phyloP scores from a whole-genome alignment of 2,797 vertebrate genomes.

The Euthynnus affinis region DNA sequence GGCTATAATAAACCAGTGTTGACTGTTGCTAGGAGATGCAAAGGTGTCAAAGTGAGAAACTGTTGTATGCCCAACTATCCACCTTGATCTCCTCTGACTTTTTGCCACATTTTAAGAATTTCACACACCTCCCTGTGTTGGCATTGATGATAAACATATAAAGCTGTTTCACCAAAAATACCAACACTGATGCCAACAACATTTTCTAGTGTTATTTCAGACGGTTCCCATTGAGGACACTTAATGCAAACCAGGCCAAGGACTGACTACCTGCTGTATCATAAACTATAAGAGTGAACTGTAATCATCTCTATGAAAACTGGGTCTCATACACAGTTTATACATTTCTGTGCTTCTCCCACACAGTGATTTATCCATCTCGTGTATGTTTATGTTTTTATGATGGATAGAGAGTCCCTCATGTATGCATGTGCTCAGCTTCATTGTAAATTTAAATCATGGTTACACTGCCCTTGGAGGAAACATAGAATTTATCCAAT shows the following conservation, averaged over 20 bases:
- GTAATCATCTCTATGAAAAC: constrained; percentile 8
- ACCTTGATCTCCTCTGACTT: no score
- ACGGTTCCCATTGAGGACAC: background rate
- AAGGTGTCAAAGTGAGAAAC: no score
- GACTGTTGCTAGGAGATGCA: no score
- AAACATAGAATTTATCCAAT: constrained; percentile 27
- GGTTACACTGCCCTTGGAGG: constrained; percentile 6
- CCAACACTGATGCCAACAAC: background rate
- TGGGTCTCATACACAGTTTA: background rate
- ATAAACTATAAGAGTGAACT: constrained; percentile 1
- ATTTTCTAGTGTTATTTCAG: background rate
- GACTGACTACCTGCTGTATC: constrained; percentile 7
- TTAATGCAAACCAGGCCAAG: background rate
- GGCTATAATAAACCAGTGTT: no score
- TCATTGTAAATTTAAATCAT: constrained; percentile 42
- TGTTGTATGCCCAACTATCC: no score
- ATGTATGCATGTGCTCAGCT: constrained; percentile 1
- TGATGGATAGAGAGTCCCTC: constrained; percentile 4
- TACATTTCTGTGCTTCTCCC: background rate
- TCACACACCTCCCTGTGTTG: background rate
- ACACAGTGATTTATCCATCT: constrained; percentile 17
- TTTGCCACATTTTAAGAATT: no score
- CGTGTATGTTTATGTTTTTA: constrained; percentile 30
- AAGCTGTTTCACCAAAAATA: no score
- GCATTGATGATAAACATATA: background rate